Evolutionary conservation across 2,797 vertebrate species (phyloP).

Genomic region (Micropoecilia bifurca): DNA sequence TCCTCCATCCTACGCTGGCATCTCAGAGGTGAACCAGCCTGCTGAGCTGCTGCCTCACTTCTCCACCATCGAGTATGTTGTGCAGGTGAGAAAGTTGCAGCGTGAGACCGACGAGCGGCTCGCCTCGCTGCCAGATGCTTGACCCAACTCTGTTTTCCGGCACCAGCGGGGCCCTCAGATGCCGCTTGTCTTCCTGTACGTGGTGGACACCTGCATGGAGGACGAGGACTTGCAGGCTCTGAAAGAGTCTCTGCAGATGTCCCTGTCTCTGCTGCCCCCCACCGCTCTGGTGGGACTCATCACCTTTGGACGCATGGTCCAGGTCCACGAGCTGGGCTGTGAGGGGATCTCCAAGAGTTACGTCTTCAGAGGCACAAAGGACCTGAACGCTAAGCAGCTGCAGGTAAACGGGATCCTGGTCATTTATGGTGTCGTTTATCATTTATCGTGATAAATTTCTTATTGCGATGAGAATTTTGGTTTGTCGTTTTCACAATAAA

Average conservation of each 20-base stretch:
- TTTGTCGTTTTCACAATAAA: no score
- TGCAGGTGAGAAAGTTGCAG: constrained; percentile 84
- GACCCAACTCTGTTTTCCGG: background rate
- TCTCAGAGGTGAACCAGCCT: constrained; percentile 96
- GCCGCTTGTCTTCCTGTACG: constrained; percentile 96
- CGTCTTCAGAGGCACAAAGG: constrained; percentile 96
- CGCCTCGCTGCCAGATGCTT: background rate
- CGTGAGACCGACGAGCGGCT: background rate
- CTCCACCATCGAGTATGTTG: constrained; percentile 98
- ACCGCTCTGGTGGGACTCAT: constrained; percentile 95
- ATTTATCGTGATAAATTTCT: no score
- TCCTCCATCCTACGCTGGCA: constrained; percentile 95
- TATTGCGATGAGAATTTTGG: no score
- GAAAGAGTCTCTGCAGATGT: constrained; percentile 98
- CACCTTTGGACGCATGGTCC: constrained; percentile 97
- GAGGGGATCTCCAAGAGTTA: constrained; percentile 98
- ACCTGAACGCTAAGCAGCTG: constrained; percentile 92
- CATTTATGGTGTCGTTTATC: no score
- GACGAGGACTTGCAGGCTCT: constrained; percentile 96
- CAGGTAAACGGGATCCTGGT: constrained; percentile 48
- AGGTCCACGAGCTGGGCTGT: constrained; percentile 96
- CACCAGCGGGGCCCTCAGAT: constrained; percentile 93
- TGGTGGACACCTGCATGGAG: constrained; percentile 98
- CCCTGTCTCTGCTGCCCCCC: constrained; percentile 92
- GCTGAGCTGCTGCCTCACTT: constrained; percentile 96